These are phyloP conservation scores for Threskiornis aethiopicus DNA, from an alignment of 2,797 vertebrate species.

Conservation along the genomic window DNA sequence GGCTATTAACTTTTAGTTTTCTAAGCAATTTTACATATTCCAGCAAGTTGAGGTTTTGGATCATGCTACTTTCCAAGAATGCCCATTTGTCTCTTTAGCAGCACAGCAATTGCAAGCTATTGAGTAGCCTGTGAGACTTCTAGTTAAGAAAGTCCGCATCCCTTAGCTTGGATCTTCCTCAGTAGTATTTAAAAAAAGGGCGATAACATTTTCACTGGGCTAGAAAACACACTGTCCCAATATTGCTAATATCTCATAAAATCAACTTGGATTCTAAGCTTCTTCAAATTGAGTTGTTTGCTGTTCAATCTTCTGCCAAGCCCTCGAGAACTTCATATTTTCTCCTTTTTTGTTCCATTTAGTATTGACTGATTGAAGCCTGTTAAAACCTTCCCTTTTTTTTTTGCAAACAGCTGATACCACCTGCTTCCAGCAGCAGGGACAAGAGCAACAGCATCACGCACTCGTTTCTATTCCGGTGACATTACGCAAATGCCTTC, in stretches of 20 bases:
- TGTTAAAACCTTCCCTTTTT: neutral
- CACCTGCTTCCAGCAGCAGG: neutral
- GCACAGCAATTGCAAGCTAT: neutral
- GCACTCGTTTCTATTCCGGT: neutral
- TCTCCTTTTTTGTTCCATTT: neutral
- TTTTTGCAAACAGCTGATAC: neutral
- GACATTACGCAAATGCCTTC: neutral
- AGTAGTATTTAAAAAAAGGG: neutral
- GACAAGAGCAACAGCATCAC: neutral
- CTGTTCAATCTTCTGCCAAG: neutral
- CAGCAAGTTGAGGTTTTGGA: neutral
- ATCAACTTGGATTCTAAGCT: neutral
- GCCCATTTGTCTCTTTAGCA: neutral
- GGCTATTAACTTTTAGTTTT: neutral
- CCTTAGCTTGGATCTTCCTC: neutral
- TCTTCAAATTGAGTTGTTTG: neutral
- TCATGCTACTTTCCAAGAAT: neutral
- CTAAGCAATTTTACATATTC: neutral
- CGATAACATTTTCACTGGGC: neutral
- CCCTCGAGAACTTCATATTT: neutral
- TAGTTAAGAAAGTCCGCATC: neutral
- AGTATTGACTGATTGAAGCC: fast-evolving
- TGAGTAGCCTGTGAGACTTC: neutral
- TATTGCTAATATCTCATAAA: neutral
- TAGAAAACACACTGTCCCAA: neutral